phyloP scores from a whole-genome alignment of 2,113 vertebrate genomes.

The Odocoileus virginianus region DNA sequence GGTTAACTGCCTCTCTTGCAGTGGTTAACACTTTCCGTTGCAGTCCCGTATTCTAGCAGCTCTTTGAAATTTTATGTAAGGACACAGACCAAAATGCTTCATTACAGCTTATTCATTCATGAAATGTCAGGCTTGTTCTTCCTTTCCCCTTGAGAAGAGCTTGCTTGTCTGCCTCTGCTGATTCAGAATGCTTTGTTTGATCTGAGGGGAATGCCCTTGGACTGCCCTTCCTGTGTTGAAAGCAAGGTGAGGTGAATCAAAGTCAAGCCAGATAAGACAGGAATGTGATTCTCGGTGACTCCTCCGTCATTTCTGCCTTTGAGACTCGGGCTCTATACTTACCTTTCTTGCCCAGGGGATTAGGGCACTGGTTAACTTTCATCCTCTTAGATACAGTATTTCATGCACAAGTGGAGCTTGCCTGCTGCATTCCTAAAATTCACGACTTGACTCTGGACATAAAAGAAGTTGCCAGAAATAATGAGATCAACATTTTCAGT shows the following conservation, averaged over 20 bases:
- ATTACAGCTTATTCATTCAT: conserved; percentile 39
- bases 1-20: not conserved
- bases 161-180: conserved; percentile 79
- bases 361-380: conserved; percentile 38
- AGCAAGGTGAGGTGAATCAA: conserved; percentile 76
- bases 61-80: not conserved
- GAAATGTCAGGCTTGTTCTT: conserved; percentile 71
- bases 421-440: conserved; percentile 70
- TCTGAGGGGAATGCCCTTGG: conserved; percentile 72
- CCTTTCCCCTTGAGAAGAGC: conserved; percentile 57
- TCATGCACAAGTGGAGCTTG: conserved; percentile 63
- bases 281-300: conserved; percentile 72
- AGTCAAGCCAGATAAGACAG: conserved; percentile 79
- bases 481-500: conserved; percentile 76
- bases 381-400: conserved; percentile 13
- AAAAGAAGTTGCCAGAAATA: conserved; percentile 76
- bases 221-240: conserved; percentile 80
- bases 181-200: conserved; percentile 76
- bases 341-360: conserved; percentile 53
- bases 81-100: not conserved
- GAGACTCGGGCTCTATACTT: not conserved
- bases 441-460: conserved; percentile 78
- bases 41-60: not conserved
- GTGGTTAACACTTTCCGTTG: not conserved
- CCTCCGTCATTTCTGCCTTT: conserved; percentile 67